phyloP scores from a whole-genome alignment of 2,797 vertebrate genomes.

The Arrhamphus sclerolepis region DNA sequence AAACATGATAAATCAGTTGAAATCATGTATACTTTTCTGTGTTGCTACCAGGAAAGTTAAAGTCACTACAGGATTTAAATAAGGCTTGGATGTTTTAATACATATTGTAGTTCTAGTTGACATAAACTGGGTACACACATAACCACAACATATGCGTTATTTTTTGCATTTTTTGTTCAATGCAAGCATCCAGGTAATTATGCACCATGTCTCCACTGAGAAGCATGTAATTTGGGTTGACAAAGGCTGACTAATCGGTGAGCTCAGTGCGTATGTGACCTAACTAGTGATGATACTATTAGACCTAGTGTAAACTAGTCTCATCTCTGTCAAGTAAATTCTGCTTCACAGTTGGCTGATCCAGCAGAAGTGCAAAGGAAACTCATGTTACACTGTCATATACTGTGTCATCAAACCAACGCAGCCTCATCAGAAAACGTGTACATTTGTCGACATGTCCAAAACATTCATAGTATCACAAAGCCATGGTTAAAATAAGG shows the following conservation, averaged over 20 bases:
- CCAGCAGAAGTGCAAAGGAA: no score
- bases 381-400: no score
- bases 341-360: neutral
- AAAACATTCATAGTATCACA: no score
- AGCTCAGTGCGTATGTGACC: neutral
- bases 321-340: slow-evolving; percentile 1
- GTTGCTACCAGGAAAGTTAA: slow-evolving; percentile 11
- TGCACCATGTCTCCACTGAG: neutral
- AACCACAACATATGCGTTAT: slow-evolving; percentile 1
- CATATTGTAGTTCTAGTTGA: no score
- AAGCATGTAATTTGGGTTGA: neutral
- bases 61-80: neutral
- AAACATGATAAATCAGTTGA: slow-evolving; percentile 53
- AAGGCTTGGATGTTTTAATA: no score
- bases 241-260: slow-evolving; percentile 3
- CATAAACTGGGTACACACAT: neutral
- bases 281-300: neutral
- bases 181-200: slow-evolving; percentile 3
- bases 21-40: slow-evolving; percentile 23
- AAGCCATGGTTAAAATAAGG: no score
- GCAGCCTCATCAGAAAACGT: no score
- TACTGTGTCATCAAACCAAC: no score
- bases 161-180: no score
- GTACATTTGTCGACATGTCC: no score
- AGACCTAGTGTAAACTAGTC: neutral